Conservation (phyloP, 2,113 vertebrate species). For the Tachysurus fulvidraco region DNA sequence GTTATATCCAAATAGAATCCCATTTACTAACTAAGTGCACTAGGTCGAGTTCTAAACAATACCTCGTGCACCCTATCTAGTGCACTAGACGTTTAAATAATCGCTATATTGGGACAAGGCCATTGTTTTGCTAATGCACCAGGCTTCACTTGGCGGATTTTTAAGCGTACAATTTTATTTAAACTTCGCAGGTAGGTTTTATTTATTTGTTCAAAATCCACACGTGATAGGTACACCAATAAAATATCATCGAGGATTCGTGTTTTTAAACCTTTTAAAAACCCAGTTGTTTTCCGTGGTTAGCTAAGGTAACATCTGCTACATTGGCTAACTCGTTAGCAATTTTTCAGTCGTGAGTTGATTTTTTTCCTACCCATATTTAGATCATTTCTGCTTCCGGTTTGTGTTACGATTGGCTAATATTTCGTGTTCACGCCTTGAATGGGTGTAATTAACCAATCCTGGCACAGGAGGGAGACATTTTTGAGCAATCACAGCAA, state of each 20-base stretch:
- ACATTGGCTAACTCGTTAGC: neutral
- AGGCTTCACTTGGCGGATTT: constrained; percentile 5
- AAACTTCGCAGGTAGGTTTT: neutral
- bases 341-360: no score
- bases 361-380: neutral
- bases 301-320: neutral
- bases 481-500: neutral
- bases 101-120: neutral
- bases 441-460: neutral
- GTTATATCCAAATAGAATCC: neutral
- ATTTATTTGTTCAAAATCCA: neutral
- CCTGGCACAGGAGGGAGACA: neutral
- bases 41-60: neutral
- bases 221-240: neutral
- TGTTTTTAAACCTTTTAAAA: no score
- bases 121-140: neutral
- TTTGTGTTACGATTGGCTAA: neutral
- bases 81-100: neutral
- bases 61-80: neutral
- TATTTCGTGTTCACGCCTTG: neutral
- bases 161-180: neutral
- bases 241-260: neutral
- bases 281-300: neutral
- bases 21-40: neutral
- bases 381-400: neutral